Base-by-base conservation (phyloP, 1,140 invertebrate species). In the Stratiolaelaps scimitus region DNA sequence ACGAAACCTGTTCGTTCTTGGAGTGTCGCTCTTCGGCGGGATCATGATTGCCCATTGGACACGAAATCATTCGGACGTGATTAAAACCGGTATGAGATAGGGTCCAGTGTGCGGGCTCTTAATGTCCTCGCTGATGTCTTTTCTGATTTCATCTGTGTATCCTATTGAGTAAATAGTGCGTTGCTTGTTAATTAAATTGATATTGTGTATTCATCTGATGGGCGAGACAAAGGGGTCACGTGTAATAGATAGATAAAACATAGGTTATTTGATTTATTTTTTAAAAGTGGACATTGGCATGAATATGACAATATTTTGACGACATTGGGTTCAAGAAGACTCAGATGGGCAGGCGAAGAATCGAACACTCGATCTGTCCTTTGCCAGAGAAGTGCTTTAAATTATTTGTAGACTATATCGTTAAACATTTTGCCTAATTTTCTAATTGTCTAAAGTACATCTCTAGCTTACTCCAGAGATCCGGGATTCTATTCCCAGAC, bases 41-140 rank as follows among this genome's bases (percentile, higher is more conserved):
- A 65, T 65, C 23, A 65, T 65, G 64, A 23, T 43, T 13, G 34
- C 64, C 4, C 34, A 65, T 13, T 65, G 64, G 64, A 40, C 43
- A 15, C 23, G 43, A 34, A 60, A 34, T 19, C 53, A 60, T 60
- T 34, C 53, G 53, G 53, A 60, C 26, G 17, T 23, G 10, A 60
- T 60, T 5, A 26, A 60, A 26, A 60, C 53, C 53, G 53, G 53
- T 60, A 34, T 6, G 53, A 29, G 15, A 17, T 10, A 34, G 2
- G 34, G 47, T 48, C 5, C 15, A 48, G 28, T 48, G n/a, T n/a
- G n/a, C n/a, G n/a, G n/a, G n/a, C n/a, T n/a, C n/a, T n/a, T n/a
- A n/a, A n/a, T n/a, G n/a, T n/a, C n/a, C 28, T 48, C 47, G 47
- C 47, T 48, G 4, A 15, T 48, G 19, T 13, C 13, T 48, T 19